Conservation (phyloP, 2,797 vertebrate genomes). For the Falco berigora region DNA sequence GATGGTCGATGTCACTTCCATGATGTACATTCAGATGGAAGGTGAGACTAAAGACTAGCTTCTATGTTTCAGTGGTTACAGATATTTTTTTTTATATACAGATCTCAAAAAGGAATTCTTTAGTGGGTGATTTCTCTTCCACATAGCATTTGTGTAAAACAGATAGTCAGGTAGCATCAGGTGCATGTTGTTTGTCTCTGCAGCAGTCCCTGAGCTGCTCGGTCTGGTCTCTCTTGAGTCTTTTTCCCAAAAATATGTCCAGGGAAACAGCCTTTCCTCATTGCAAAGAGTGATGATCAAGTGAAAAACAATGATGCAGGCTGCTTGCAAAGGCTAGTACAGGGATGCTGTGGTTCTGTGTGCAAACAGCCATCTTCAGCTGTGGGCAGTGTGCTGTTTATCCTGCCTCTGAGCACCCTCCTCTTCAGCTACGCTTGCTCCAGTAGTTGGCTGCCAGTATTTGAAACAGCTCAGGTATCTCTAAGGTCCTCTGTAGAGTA, state of each 20-base stretch:
- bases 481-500: neutral
- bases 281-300: neutral
- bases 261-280: neutral
- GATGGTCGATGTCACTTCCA: neutral
- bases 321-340: neutral
- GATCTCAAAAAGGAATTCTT: neutral
- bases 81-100: neutral
- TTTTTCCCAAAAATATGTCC: neutral
- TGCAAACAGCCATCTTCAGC: neutral
- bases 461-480: neutral
- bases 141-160: neutral
- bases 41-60: neutral
- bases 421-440: neutral
- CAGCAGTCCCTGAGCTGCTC: neutral
- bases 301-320: accelerated
- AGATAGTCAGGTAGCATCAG: neutral
- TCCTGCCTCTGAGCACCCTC: neutral
- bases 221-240: neutral
- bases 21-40: neutral
- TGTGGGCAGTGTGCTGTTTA: accelerated
- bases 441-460: neutral
- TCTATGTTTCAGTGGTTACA: neutral
- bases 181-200: neutral
- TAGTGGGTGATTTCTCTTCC: neutral
- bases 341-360: accelerated